Conservation (phyloP, 2,113 vertebrate species). For the Zosterops pallidus region DNA sequence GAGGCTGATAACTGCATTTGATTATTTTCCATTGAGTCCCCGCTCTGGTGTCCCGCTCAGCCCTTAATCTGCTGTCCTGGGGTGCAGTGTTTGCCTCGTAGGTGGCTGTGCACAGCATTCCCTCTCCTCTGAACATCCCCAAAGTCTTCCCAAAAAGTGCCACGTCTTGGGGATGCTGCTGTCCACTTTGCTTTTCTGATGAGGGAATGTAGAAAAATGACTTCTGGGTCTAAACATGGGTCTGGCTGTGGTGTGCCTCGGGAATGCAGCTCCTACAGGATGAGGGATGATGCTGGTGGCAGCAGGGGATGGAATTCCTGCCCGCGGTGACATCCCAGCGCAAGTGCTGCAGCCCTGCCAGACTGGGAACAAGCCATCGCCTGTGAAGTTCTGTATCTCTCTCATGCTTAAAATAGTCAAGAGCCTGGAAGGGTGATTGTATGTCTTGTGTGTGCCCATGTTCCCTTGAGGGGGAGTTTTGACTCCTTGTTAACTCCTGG, state of each 20-base stretch:
- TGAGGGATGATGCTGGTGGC: not conserved
- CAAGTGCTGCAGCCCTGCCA: not conserved
- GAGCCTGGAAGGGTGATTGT: not conserved
- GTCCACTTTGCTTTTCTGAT: not conserved
- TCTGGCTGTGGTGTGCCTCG: not conserved
- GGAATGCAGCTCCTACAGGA: rapidly evolving
- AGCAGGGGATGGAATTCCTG: not conserved
- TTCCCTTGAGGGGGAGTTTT: not conserved
- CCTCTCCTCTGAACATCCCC: not conserved
- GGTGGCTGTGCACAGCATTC: not conserved
- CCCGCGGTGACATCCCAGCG: rapidly evolving
- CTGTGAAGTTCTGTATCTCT: not conserved
- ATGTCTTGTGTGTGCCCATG: not conserved
- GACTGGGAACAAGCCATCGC: rapidly evolving
- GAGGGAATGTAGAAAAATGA: not conserved
- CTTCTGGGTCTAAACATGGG: not conserved
- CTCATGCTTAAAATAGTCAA: not conserved
- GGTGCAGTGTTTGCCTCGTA: not conserved
- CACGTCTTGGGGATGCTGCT: rapidly evolving
- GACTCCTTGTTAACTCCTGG: slow-evolving; percentile 6
- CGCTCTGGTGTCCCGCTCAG: rapidly evolving
- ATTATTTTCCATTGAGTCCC: not conserved
- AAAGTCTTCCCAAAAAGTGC: rapidly evolving
- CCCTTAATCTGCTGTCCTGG: rapidly evolving
- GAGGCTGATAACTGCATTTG: not conserved